Conservation (phyloP, 2,888 invertebrate species). For the Malthinus flaveolus region DNA sequence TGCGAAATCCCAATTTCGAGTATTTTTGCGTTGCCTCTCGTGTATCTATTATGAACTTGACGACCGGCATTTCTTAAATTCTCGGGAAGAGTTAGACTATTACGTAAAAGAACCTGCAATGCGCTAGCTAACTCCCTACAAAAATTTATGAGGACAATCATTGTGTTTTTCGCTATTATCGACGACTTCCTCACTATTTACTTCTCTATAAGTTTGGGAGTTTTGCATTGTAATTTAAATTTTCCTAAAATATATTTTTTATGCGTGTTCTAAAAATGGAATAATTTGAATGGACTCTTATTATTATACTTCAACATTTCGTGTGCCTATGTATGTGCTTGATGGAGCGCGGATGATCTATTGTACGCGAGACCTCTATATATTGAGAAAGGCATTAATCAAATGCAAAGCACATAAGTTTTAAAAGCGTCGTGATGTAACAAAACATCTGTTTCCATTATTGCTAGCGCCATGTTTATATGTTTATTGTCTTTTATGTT, state of each 20-base stretch:
- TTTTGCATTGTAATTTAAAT: slow-evolving; percentile 1
- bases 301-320: slow-evolving; percentile 10
- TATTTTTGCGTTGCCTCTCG: no score
- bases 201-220: not conserved
- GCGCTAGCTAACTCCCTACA: slow-evolving; percentile 22
- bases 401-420: slow-evolving; percentile 30
- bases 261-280: not conserved
- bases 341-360: slow-evolving; percentile 27
- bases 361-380: slow-evolving; percentile 20
- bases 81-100: not conserved
- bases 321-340: slow-evolving; percentile 16
- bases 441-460: slow-evolving; percentile 26
- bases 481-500: slow-evolving; percentile 16
- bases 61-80: no score
- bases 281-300: slow-evolving; percentile 6
- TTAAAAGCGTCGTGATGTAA: slow-evolving; percentile 24
- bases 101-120: slow-evolving; percentile 29
- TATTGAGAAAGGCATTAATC: slow-evolving; percentile 36
- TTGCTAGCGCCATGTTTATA: slow-evolving; percentile 22
- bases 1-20: no score
- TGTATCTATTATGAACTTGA: no score
- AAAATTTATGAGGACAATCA: slow-evolving; percentile 13
- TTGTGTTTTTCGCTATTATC: not conserved
- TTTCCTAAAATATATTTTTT: not conserved
- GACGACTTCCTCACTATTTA: not conserved